phyloP scores from a whole-genome alignment of 2,888 invertebrate species.

The Amaurobius ferox region DNA sequence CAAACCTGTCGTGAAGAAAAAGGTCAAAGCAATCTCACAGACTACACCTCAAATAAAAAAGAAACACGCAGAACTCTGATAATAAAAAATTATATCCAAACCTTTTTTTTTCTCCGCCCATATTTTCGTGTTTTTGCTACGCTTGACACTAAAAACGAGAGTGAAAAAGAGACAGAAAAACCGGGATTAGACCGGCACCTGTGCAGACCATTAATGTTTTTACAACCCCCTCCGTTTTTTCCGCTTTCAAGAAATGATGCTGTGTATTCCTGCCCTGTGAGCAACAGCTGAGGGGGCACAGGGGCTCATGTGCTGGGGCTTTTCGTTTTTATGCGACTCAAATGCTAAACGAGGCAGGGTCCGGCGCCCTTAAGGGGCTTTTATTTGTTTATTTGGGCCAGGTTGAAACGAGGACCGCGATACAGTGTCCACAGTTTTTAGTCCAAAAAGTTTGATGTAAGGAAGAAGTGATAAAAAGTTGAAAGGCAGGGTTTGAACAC shows the following conservation, averaged over 20 bases:
- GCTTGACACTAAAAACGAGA: background rate
- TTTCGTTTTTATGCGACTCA: background rate
- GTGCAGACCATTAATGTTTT: slow-evolving; percentile 58
- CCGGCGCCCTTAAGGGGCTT: background rate
- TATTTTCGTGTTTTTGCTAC: background rate
- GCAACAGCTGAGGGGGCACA: background rate
- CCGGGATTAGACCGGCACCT: slow-evolving; percentile 33
- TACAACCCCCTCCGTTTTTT: slow-evolving; percentile 35
- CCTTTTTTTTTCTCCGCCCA: background rate
- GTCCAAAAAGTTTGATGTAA: background rate
- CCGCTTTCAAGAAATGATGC: slow-evolving; percentile 40
- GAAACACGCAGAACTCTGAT: too few species aligned
- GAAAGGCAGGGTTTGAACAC: too few species aligned
- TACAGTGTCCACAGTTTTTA: background rate
- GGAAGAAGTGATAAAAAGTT: background rate
- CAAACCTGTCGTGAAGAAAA: too few species aligned
- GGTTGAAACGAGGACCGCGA: background rate
- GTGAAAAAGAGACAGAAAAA: background rate
- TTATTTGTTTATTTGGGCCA: background rate
- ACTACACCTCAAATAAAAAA: too few species aligned
- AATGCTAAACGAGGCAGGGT: slow-evolving; percentile 8
- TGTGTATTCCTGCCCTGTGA: background rate
- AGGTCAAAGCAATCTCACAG: too few species aligned
- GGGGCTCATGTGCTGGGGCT: background rate
- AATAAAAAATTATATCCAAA: too few species aligned